Base-by-base conservation (phyloP, 2,888 invertebrate species). In the Nycteola revayana region DNA sequence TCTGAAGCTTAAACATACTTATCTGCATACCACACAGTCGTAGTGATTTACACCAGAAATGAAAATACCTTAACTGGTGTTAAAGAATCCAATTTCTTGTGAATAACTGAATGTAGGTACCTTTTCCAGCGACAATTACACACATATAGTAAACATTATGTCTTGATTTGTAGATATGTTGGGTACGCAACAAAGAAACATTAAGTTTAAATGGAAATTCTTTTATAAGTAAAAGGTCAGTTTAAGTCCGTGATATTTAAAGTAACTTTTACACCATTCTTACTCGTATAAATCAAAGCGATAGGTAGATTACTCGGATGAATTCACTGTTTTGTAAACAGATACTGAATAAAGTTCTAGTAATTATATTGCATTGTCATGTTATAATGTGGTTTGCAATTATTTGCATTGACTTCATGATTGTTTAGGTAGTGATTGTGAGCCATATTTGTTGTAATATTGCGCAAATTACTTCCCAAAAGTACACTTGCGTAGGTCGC, bases 221-320 rank as follows among this genome's bases (percentile, higher is more conserved):
- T 60, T 68, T 46, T 57, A 50, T 47, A 58, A 52, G 55, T 55
- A 37, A 64, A 72, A 73, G 73, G 73, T 71, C 66, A 57, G 28
- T 36, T 55, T 32, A 31, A 55, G 66, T 49, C 63, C 68, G 39
- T 69, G 72, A 67, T 70, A 71, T 69, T 72, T 63, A 64, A 64
- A 28, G 53, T 59, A 53, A 58, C 53, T 53, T 57, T 59, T 64
- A 57, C 50, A 55, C 59, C 49, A 32, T 39, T 36, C 39, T n/a
- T 42, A 41, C 50, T 50, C 44, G 30, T 53, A 44, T 53, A 53
- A 50, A 53, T 56, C 56, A 56, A 56, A 50, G 34, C 35, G 37
- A 38, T 43, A 40, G 34, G 48, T 30, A 36, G 43, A 43, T 42
- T 37, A 40, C 45, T 40, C 45, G 32, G 10, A 34, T 41, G 39